These are phyloP conservation scores for Tridacna crocea DNA, from an alignment of 2,888 invertebrate species.

Conservation along the genomic window DNA sequence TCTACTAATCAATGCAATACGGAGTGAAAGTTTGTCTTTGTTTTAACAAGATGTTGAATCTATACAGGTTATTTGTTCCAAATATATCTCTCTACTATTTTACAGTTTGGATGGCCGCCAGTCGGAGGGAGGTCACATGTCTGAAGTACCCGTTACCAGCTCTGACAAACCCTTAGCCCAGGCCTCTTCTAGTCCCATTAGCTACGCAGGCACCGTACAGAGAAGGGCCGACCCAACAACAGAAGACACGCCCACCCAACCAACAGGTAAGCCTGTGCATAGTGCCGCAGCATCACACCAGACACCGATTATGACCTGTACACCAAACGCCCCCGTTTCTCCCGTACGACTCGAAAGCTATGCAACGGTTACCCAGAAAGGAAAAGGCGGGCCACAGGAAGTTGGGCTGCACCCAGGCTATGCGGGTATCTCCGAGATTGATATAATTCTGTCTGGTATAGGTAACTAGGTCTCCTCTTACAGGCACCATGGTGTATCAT, in stretches of 20 bases:
- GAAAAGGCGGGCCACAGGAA: constrained; percentile 75
- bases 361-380: constrained; percentile 74
- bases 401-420: constrained; percentile 60
- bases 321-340: constrained; percentile 33
- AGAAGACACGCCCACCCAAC: constrained; percentile 58
- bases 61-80: background rate
- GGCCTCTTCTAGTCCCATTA: constrained; percentile 62
- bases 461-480: constrained; percentile 60
- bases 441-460: constrained; percentile 72
- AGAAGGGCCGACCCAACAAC: constrained; percentile 57
- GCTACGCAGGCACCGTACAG: constrained; percentile 73
- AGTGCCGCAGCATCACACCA: constrained; percentile 50
- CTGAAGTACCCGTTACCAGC: constrained; percentile 63
- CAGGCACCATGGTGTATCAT: constrained; percentile 19
- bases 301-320: constrained; percentile 27
- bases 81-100: background rate
- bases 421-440: constrained; percentile 62
- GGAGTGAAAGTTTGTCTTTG: no score
- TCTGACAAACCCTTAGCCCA: constrained; percentile 76
- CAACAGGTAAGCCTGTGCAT: constrained; percentile 76
- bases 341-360: constrained; percentile 72
- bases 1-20: no score
- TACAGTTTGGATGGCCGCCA: constrained; percentile 76
- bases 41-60: no score
- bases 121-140: constrained; percentile 63